phyloP scores from a whole-genome alignment of 2,113 vertebrate genomes.

The Malurus elegans region DNA sequence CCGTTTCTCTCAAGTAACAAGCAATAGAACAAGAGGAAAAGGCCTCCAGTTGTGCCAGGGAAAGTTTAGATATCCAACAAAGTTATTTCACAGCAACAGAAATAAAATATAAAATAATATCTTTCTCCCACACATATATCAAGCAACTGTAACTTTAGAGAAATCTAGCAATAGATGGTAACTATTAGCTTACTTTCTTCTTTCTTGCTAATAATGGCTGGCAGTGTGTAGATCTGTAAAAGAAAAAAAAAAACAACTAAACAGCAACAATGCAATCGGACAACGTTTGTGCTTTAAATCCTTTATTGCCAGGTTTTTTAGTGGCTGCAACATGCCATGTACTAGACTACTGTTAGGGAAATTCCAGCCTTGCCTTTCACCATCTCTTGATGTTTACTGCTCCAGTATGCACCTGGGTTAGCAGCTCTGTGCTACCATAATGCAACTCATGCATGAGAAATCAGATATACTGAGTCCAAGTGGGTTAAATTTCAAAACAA shows the following conservation, averaged over 20 bases:
- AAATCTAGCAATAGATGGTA: background rate
- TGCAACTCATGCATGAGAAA: background rate
- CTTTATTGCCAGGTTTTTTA: background rate
- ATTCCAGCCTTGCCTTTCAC: background rate
- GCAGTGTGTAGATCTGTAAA: constrained; percentile 92
- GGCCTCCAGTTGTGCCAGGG: background rate
- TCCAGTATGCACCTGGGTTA: background rate
- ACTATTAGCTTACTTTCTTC: constrained; percentile 90
- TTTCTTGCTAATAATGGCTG: constrained; percentile 93
- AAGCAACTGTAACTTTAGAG: background rate
- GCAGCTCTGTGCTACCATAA: background rate
- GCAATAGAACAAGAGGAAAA: rapidly evolving
- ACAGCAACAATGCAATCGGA: background rate
- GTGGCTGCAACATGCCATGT: background rate
- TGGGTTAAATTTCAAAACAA: background rate
- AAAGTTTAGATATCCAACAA: background rate
- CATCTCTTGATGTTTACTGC: background rate
- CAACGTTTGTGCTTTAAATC: background rate
- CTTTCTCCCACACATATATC: background rate
- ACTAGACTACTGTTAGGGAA: background rate
- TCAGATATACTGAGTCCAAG: background rate
- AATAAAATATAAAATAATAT: background rate
- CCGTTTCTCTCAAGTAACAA: background rate
- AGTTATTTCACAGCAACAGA: background rate
- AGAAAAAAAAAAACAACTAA: background rate